A percentile compares a stretch with the other conserved stretches of the same genome.
Evolutionary conservation across 2,797 vertebrate genomes (phyloP).

Genomic region (Rhabdomys pumilio): DNA sequence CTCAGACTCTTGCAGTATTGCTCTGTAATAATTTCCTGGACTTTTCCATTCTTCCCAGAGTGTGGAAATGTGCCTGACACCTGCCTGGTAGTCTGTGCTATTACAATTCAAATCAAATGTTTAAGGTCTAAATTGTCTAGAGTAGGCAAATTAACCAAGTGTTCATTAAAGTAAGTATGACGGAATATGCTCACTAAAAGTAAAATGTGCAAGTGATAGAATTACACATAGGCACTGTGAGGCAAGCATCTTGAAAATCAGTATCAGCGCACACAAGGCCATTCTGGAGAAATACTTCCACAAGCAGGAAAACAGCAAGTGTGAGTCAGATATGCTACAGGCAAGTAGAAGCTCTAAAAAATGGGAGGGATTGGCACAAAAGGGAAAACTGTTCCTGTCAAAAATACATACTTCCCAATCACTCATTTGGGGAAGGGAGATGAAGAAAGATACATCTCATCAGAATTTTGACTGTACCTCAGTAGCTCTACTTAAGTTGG

Average conservation of each 20-base stretch:
- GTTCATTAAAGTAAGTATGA: slow-evolving; percentile 60
- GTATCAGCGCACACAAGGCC: slow-evolving; percentile 44
- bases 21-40: background rate
- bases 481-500: background rate
- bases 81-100: slow-evolving; percentile 74
- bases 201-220: slow-evolving; percentile 65
- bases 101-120: slow-evolving; percentile 76
- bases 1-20: slow-evolving; percentile 18
- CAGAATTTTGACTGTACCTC: background rate
- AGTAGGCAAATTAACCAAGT: slow-evolving; percentile 61
- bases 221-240: slow-evolving; percentile 62
- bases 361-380: background rate
- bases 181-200: slow-evolving; percentile 71
- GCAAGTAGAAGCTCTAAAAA: slow-evolving; percentile 36
- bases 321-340: slow-evolving; percentile 4
- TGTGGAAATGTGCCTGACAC: slow-evolving; percentile 80
- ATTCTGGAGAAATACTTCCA: slow-evolving; percentile 58
- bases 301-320: slow-evolving; percentile 49
- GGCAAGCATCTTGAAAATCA: slow-evolving; percentile 73
- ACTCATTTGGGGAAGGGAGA: background rate
- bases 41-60: slow-evolving; percentile 44
- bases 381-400: slow-evolving; percentile 33
- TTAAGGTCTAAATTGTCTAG: slow-evolving; percentile 63
- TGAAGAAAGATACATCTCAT: background rate
- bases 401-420: background rate